A percentile compares a stretch with the other conserved stretches of the same genome.
Evolutionary conservation across 1,140 invertebrate genomes (phyloP).

Genomic region (Steinernema khuongi): DNA sequence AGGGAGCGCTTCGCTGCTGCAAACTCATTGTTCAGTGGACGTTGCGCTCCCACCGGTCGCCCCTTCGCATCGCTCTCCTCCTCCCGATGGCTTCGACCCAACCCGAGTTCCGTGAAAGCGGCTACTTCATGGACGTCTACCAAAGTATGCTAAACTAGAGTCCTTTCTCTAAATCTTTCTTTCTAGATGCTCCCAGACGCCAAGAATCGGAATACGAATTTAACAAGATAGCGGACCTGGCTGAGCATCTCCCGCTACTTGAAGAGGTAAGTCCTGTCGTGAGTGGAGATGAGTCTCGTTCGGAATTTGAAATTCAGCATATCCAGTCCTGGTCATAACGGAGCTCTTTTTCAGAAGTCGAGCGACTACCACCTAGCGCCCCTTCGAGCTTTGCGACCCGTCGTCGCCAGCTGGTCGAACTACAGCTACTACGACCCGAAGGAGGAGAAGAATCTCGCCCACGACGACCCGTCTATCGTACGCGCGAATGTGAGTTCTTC

Average conservation of each 20-base stretch:
- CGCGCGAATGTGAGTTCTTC: conserved; percentile 9
- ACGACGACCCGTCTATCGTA: neutral
- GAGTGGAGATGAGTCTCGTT: neutral
- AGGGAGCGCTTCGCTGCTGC: too few species aligned
- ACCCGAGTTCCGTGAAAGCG: neutral
- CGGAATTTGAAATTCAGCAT: neutral
- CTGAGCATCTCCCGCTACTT: neutral
- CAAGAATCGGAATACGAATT: neutral
- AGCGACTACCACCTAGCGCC: neutral
- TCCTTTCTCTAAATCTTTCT: neutral
- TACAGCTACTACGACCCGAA: conserved; percentile 12
- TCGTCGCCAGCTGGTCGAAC: neutral
- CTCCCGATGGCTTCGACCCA: neutral
- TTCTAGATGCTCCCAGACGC: neutral
- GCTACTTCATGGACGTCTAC: neutral
- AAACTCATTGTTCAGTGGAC: too few species aligned
- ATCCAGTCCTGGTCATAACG: neutral
- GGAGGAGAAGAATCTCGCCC: neutral
- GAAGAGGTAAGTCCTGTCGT: neutral
- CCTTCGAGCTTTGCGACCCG: neutral
- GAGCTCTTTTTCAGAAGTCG: neutral
- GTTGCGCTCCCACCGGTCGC: too few species aligned
- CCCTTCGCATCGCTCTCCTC: neutral
- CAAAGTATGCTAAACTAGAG: neutral
- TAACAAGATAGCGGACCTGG: neutral